Evolutionary conservation across 2,888 invertebrate species (phyloP), one percentile per base, ranked within the genome.

Genomic region (Teleiodes luculella): DNA sequence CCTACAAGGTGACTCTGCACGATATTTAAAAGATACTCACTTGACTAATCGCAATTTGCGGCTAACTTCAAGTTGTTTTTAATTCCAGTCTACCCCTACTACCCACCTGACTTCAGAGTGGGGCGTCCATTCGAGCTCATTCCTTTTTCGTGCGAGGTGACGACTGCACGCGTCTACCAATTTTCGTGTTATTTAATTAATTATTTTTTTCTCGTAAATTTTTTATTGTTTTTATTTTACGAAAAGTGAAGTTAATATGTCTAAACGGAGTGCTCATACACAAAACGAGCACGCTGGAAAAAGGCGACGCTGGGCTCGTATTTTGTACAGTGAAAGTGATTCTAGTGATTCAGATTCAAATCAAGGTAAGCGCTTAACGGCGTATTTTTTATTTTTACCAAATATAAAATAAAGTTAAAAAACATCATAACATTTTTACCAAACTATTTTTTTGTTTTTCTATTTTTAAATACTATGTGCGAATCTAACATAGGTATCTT

Each of bases 71-170:
- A 2, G 8, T 33, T 33, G 3, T 2, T 33, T 8, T 33, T 11
- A 11, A 11, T 5, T 11, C 30, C 30, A 24, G 24, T 24, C 31
- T 47, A 30, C 13, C 39, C 16, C 2, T 4, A 5, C 3, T 39
- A 39, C n/a, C 16, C 14, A 11, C 48, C 16, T 16, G n/a, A 30
- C 30, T 30, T 11, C 14, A 4, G 10, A 28, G 47, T 31, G 28
- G 30, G 28, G 16, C 13, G 14, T 8, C 13, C 13, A 14, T 7
- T 39, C 2, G 33, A 5, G 35, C 35, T 54, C 54, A 50, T 55
- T 55, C 54, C 45, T 55, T 51, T 55, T 45, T 46, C 50, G 50
- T 55, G 54, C 54, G 46, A 13, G 54, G 54, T 50, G 50, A 50
- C 50, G 36, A 36, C 4, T 41, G 33, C 54, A 39, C 51, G 14